phyloP scores from a whole-genome alignment of 2,888 invertebrate species.

The Mesoligia furuncula region DNA sequence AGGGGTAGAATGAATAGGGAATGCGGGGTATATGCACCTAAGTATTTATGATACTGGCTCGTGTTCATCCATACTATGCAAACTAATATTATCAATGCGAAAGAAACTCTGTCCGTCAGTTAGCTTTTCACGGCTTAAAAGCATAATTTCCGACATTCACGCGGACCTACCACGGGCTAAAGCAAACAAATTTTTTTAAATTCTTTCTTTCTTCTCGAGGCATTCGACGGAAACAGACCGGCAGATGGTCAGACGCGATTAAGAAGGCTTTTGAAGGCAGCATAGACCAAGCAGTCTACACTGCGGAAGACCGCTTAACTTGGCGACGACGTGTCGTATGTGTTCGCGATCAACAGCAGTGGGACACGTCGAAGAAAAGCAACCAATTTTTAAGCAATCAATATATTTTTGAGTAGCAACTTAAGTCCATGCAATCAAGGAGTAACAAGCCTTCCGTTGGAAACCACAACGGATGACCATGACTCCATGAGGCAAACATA shows the following conservation, averaged over 20 bases:
- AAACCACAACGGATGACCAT: slow-evolving; percentile 10
- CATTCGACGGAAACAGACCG: background rate
- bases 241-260: background rate
- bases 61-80: background rate
- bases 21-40: background rate
- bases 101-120: background rate
- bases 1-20: background rate
- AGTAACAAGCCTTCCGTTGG: background rate
- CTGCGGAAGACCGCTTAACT: background rate
- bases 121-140: background rate
- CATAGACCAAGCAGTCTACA: background rate
- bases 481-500: background rate
- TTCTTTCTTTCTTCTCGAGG: no score
- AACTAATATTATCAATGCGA: background rate
- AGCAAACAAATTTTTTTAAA: background rate
- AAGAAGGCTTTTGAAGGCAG: background rate
- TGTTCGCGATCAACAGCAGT: background rate
- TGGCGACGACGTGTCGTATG: background rate
- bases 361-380: background rate
- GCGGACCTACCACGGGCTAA: background rate
- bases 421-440: background rate
- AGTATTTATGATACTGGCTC: background rate
- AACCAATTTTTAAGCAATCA: background rate
- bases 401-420: background rate
- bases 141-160: background rate